Evolutionary conservation across 2,797 vertebrate genomes (phyloP).

Genomic region (Choloepus didactylus): DNA sequence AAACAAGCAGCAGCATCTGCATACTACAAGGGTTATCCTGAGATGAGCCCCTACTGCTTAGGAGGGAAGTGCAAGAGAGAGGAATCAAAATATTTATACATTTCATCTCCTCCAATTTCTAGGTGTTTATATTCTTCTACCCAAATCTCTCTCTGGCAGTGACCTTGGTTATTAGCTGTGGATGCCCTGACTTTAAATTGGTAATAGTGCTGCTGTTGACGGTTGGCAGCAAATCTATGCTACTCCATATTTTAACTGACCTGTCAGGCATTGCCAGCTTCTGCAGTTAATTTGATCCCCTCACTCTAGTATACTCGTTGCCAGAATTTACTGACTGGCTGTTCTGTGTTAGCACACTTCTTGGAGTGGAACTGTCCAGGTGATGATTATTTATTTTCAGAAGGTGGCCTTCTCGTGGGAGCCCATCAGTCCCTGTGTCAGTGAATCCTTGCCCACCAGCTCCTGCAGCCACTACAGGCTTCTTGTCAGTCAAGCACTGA

Average conservation of each 20-base stretch:
- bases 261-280: constrained; percentile 49
- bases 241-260: constrained; percentile 50
- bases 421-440: neutral
- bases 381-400: constrained; percentile 60
- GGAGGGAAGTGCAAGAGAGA: neutral
- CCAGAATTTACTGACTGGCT: constrained; percentile 65
- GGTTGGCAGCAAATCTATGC: constrained; percentile 45
- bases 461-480: neutral
- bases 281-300: constrained; percentile 12
- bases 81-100: neutral
- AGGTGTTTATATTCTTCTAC: constrained; percentile 50
- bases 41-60: neutral
- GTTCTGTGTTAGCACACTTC: neutral
- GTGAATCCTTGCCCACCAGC: constrained; percentile 34
- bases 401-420: constrained; percentile 35
- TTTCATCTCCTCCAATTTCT: neutral
- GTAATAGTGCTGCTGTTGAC: neutral
- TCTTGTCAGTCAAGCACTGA: constrained; percentile 21
- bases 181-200: constrained; percentile 63
- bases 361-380: neutral
- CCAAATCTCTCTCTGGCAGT: neutral
- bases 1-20: neutral
- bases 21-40: neutral
- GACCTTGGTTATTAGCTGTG: constrained; percentile 3
- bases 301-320: neutral